Conservation (phyloP, 1,140 invertebrate genomes). For the Drosophila carrolli region DNA sequence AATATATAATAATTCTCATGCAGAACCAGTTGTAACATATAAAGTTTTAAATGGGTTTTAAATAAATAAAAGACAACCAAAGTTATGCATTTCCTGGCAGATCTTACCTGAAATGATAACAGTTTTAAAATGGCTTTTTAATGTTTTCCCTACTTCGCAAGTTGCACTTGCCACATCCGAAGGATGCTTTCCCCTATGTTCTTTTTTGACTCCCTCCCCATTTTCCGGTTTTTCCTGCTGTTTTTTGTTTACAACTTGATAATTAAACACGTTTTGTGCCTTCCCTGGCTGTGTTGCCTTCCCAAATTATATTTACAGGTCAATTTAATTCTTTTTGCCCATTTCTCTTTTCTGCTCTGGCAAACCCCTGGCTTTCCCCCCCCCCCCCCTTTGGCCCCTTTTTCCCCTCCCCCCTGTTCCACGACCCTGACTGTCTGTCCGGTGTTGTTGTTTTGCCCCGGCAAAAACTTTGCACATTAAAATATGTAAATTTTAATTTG, state of each 20-base stretch:
- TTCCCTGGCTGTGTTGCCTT: slow-evolving; percentile 53
- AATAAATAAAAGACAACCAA: background rate
- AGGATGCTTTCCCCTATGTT: slow-evolving; percentile 10
- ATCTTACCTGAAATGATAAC: slow-evolving; percentile 22
- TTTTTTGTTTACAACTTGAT: slow-evolving; percentile 81
- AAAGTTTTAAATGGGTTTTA: background rate
- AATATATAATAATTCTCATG: background rate
- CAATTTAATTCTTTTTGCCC: slow-evolving; percentile 77
- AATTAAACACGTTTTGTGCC: slow-evolving; percentile 77
- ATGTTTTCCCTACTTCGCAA: slow-evolving; percentile 18
- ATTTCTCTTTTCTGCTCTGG: slow-evolving; percentile 44
- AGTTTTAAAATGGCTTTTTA: slow-evolving; percentile 44
- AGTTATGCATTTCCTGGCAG: background rate
- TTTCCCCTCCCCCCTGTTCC: background rate
- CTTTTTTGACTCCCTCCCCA: background rate
- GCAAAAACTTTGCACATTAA: slow-evolving; percentile 81
- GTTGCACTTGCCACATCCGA: slow-evolving; percentile 28
- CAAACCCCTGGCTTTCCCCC: slow-evolving; percentile 42
- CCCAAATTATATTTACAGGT: slow-evolving; percentile 82
- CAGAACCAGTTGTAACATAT: background rate
- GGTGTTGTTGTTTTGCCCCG: slow-evolving; percentile 39
- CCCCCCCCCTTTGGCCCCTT: background rate
- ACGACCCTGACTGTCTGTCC: background rate
- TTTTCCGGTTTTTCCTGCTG: slow-evolving; percentile 38
- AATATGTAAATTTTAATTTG: slow-evolving; percentile 84